Percentiles rank a stretch among this genome's conserved stretches.
phyloP scores from a whole-genome alignment of 2,797 vertebrate species.

The Danio aesculapii region DNA sequence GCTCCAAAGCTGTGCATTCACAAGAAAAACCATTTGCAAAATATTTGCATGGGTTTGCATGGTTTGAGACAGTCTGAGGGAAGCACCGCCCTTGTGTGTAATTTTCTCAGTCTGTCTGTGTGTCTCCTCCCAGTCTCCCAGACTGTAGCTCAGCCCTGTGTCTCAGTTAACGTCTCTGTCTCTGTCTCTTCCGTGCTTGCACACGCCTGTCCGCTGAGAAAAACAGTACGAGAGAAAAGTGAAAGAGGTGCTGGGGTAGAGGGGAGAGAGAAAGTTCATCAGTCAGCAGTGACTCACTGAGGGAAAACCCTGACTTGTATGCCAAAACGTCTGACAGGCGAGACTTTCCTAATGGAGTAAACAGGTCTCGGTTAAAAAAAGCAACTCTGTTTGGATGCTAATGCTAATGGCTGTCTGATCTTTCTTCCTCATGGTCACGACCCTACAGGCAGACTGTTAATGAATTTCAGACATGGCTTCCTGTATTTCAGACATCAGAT shows the following conservation, averaged over 20 bases:
- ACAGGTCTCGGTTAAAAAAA: slow-evolving; percentile 57
- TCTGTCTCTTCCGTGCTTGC: slow-evolving; percentile 49
- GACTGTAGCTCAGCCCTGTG: slow-evolving; percentile 40
- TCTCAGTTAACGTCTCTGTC: slow-evolving; percentile 39
- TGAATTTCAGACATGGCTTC: slow-evolving; percentile 42
- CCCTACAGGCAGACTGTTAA: slow-evolving; percentile 49
- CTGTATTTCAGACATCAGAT: slow-evolving; percentile 38
- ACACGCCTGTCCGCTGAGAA: slow-evolving; percentile 46
- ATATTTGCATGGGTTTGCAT: slow-evolving; percentile 62
- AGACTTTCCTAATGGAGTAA: slow-evolving; percentile 64
- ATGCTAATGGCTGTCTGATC: slow-evolving; percentile 46
- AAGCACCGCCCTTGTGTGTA: slow-evolving; percentile 36
- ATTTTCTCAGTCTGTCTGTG: slow-evolving; percentile 27
- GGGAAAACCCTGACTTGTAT: slow-evolving; percentile 64
- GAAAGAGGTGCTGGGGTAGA: slow-evolving; percentile 2
- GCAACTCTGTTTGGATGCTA: slow-evolving; percentile 45
- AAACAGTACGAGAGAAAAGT: slow-evolving; percentile 10
- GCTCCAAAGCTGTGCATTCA: not conserved
- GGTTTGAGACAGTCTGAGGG: slow-evolving; percentile 35
- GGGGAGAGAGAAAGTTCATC: slow-evolving; percentile 60
- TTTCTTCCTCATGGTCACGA: slow-evolving; percentile 33
- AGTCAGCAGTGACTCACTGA: slow-evolving; percentile 65
- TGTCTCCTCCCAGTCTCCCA: slow-evolving; percentile 50
- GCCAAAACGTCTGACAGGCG: slow-evolving; percentile 56
- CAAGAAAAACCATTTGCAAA: slow-evolving; percentile 45